Evolutionary conservation across 2,113 vertebrate genomes (phyloP).

Genomic region (Chrysochloris asiatica): DNA sequence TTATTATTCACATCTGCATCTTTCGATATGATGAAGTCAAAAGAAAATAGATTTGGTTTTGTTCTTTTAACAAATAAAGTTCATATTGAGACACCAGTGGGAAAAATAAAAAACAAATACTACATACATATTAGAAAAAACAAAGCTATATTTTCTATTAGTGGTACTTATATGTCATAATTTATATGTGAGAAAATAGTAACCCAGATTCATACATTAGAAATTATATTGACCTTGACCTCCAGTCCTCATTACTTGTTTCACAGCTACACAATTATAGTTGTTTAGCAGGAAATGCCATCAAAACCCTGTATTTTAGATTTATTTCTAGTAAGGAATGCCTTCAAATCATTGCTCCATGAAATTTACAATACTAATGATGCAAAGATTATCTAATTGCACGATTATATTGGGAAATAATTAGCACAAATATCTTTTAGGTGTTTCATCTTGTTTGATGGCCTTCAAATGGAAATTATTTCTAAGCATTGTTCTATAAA

Average conservation of each 20-base stretch:
- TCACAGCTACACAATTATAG: constrained; percentile 67
- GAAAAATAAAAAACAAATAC: constrained; percentile 50
- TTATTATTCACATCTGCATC: constrained; percentile 70
- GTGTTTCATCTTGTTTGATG: constrained; percentile 68
- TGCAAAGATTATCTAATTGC: constrained; percentile 77
- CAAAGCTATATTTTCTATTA: constrained; percentile 25
- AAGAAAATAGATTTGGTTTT: constrained; percentile 58
- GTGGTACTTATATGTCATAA: background rate
- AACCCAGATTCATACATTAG: constrained; percentile 80
- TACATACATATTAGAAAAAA: constrained; percentile 14
- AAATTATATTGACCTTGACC: constrained; percentile 85
- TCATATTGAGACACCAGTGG: constrained; percentile 63
- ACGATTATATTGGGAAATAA: constrained; percentile 81
- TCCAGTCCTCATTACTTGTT: constrained; percentile 82
- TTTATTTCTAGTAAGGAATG: constrained; percentile 80
- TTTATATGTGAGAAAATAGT: constrained; percentile 74
- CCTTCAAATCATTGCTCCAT: constrained; percentile 77
- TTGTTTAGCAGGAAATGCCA: constrained; percentile 77
- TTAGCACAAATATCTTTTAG: constrained; percentile 72
- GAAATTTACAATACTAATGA: constrained; percentile 79
- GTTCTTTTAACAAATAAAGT: constrained; percentile 61
- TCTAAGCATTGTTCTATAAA: constrained; percentile 74
- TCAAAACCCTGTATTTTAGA: constrained; percentile 80
- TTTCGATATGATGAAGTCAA: constrained; percentile 67
- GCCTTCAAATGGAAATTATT: constrained; percentile 77